Base-by-base conservation (phyloP, 1,140 invertebrate genomes). In the Platyscapa corneri region DNA sequence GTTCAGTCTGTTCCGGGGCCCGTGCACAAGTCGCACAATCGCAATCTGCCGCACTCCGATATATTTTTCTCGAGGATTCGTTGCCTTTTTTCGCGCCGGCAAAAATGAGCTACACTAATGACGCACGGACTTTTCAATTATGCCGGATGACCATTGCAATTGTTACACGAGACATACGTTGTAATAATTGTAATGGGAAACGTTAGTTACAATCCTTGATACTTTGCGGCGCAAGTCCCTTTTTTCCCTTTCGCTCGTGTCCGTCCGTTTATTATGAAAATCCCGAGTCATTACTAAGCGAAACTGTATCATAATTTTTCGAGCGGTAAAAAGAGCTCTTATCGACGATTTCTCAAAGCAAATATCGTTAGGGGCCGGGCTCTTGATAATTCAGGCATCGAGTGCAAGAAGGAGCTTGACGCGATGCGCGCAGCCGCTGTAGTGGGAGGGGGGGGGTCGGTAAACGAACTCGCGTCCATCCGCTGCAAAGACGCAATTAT, bases 81-180 rank as follows among this genome's bases (percentile, higher is more conserved):
- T 12, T 53, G 46, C 16, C 18, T 53, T 78, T 78, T 78, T 78
- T 23, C 49, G 16, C 42, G n/a, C 18, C 42, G 16, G 39, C 37
- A 74, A 74, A 74, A 77, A 77, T 77, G 8, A 20, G 75, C 46
- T 20, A 27, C 46, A 37, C 30, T 85, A 85, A 86, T 86, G 87
- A 88, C 86, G 85, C 87, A 83, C 85, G 86, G 87, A 87, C 84
- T 76, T 87, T 87, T 85, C 87, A 86, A 87, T 87, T 88, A 87
- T 81, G 83, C 80, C 85, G 86, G 82, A 86, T 88, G 86, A 78
- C 42, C 67, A 83, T 87, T 39, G 46, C 77, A 16, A 67, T 80
- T 77, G 46, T 77, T 77, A 34, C n/a, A 46, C 23, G 39, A 74
- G 42, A 74, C 12, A 20, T 37, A 37, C 37, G 6, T 32, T 42